Percentiles rank a stretch among this genome's conserved stretches.
Evolutionary conservation across 2,888 invertebrate species (phyloP).

Genomic region (Hirtodrosophila alboralis): DNA sequence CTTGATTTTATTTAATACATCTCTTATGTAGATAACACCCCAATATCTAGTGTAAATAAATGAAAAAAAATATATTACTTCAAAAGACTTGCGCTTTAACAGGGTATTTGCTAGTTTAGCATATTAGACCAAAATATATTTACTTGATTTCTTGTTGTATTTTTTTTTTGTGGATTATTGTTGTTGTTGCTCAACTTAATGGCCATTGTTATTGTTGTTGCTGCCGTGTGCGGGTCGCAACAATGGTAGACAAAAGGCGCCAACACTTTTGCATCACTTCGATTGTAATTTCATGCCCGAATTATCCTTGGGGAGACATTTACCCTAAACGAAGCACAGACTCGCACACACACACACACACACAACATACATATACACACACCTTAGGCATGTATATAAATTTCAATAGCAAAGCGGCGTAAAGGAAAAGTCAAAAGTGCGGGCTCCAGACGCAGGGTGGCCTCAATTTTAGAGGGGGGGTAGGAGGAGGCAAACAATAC

Average conservation of each 20-base stretch:
- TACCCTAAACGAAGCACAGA: slow-evolving; percentile 63
- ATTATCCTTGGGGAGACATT: slow-evolving; percentile 83
- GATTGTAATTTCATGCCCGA: slow-evolving; percentile 84
- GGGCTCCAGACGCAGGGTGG: slow-evolving; percentile 13
- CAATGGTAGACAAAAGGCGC: slow-evolving; percentile 71
- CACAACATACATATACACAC: slow-evolving; percentile 6
- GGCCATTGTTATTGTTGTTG: slow-evolving; percentile 44
- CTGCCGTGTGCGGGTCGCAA: slow-evolving; percentile 40
- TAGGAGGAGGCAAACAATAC: slow-evolving; percentile 16
- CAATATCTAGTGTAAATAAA: no score
- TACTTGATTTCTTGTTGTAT: slow-evolving; percentile 13
- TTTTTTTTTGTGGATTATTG: slow-evolving; percentile 12
- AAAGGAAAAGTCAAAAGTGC: slow-evolving; percentile 62
- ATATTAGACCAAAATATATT: background rate
- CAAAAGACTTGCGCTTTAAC: no score
- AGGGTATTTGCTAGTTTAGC: no score
- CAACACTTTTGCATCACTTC: slow-evolving; percentile 77
- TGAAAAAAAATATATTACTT: no score
- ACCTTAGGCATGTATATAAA: slow-evolving; percentile 53
- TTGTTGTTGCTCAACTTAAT: slow-evolving; percentile 50
- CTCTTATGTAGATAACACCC: no score
- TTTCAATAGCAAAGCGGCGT: slow-evolving; percentile 65
- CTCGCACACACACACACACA: slow-evolving; percentile 21
- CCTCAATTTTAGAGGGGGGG: slow-evolving; percentile 5
- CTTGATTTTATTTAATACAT: no score